Base-by-base conservation (phyloP, 2,113 vertebrate species). In the Hiodon alosoides region DNA sequence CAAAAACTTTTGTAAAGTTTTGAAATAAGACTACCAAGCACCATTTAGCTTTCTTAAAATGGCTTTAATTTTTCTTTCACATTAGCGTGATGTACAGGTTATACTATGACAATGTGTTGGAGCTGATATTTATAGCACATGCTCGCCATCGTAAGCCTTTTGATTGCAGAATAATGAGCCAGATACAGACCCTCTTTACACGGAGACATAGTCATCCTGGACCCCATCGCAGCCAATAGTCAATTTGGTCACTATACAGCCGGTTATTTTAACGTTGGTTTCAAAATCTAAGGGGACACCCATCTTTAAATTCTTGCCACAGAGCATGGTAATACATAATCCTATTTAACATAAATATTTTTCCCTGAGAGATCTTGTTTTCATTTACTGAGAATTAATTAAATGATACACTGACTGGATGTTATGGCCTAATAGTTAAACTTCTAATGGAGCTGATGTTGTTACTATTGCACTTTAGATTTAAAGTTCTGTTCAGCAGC, bases 51-150 rank as follows among this genome's bases (percentile, higher is more conserved):
- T 85, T 87, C 68, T 81, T 78, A 81, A 85, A 83, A 77, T 81
- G 70, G 67, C 89, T 90, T 78, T 89, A 86, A 85, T 86, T 68
- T 73, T 82, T 58, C 73, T 77, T 84, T 88, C 85, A 89, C 84
- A 90, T 86, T 83, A 81, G 79, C 79, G 85, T 80, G 70, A 84
- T 88, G 87, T 84, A 86, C 80, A 87, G 81, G 88, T 81, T 82
- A 81, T 82, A 75, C 82, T 47, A 75, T 73, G 68, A 81, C 0
- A 4, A 52, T 50, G 79, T 83, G 83, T 83, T 76, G 53, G 74
- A 80, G 79, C 58, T 81, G 69, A 79, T 83, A 82, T 83, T 70
- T 84, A 89, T 83, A 87, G 70, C 59, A 77, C 73, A 75, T 74
- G 70, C 77, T 86, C 83, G 81, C 75, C 69, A 9, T 16, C 76